A percentile compares a stretch with the other conserved stretches of the same genome.
Conservation (phyloP, 2,797 vertebrate species). For the Ambastaia sidthimunki region DNA sequence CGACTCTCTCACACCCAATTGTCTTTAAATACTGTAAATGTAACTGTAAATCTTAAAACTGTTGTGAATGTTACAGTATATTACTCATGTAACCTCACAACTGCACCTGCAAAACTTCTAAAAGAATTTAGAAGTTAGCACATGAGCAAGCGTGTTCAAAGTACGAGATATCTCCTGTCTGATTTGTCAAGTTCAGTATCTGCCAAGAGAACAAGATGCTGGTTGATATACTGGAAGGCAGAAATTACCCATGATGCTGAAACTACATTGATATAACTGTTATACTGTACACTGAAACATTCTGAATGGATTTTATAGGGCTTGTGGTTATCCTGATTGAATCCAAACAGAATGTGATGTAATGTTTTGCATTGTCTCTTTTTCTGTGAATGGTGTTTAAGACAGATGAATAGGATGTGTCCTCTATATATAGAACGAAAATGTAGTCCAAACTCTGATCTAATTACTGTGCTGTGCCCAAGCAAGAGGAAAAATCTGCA, state of each 20-base stretch:
- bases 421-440: not conserved
- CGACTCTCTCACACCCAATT: no score
- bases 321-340: not conserved
- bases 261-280: not conserved
- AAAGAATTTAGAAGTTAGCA: not conserved
- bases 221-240: constrained; percentile 15
- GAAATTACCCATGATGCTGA: not conserved
- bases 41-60: no score
- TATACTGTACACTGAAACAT: not conserved
- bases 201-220: not conserved
- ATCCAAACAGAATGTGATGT: not conserved
- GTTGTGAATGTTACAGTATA: not conserved
- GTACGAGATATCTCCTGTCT: constrained; percentile 13
- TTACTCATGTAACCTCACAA: not conserved
- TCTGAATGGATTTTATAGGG: not conserved
- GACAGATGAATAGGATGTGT: constrained; percentile 29
- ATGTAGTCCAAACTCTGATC: constrained; percentile 6
- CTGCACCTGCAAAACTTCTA: not conserved
- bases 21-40: no score
- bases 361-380: not conserved
- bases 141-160: constrained; percentile 7
- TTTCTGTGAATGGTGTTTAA: constrained; percentile 30
- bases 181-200: not conserved
- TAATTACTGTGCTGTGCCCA: not conserved
- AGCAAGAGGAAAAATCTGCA: not conserved